Percentiles rank a stretch among this genome's conserved stretches.
phyloP scores from a whole-genome alignment of 2,888 invertebrate genomes.

The Yponomeuta malinellus region DNA sequence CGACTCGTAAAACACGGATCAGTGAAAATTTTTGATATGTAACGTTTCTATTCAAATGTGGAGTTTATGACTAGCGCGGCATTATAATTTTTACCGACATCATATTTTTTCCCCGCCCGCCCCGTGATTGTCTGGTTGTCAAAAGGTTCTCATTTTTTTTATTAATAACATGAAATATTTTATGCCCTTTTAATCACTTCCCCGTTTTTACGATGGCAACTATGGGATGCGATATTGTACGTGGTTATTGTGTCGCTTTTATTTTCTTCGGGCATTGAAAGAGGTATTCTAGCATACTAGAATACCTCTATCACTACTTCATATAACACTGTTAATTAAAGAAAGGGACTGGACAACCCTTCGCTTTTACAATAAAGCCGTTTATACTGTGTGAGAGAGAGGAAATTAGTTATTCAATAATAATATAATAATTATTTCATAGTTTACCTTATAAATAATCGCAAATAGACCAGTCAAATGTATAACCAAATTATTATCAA shows the following conservation, averaged over 20 bases:
- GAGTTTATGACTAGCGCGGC: conserved; percentile 62
- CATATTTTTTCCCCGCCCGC: conserved; percentile 59
- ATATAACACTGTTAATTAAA: too few species aligned
- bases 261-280: not conserved
- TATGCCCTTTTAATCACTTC: conserved; percentile 72
- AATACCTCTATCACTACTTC: too few species aligned
- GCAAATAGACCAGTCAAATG: too few species aligned
- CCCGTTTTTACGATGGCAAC: conserved; percentile 41
- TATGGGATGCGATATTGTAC: not conserved
- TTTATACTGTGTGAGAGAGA: too few species aligned
- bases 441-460: too few species aligned
- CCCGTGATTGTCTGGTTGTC: conserved; percentile 56
- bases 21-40: conserved; percentile 76
- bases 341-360: too few species aligned
- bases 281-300: not conserved
- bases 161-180: conserved; percentile 42
- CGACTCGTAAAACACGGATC: conserved; percentile 73
- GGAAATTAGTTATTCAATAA: too few species aligned
- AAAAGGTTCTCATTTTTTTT: conserved; percentile 48
- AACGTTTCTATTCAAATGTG: conserved; percentile 73
- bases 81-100: conserved; percentile 71
- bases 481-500: too few species aligned
- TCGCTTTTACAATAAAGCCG: too few species aligned
- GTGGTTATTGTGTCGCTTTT: not conserved
- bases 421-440: too few species aligned